Percentiles rank a stretch among this genome's conserved stretches.
Evolutionary conservation across 1,140 invertebrate species (phyloP).

Genomic region (Camponotus vicinus): DNA sequence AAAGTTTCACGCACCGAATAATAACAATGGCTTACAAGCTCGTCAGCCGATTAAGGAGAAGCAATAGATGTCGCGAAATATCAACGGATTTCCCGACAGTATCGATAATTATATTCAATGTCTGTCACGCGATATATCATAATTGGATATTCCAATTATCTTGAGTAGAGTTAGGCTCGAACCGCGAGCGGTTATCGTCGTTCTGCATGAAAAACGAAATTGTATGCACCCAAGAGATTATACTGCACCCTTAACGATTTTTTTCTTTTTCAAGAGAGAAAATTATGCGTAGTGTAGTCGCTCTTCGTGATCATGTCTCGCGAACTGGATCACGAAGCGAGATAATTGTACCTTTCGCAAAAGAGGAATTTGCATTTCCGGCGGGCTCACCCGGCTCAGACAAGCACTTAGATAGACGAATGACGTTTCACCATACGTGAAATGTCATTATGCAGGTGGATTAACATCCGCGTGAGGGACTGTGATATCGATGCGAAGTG

Average conservation of each 20-base stretch:
- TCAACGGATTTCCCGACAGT: conserved; percentile 39
- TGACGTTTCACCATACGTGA: background rate
- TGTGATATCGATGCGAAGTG: conserved; percentile 63
- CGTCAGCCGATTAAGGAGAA: conserved; percentile 35
- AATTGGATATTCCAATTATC: conserved; percentile 65
- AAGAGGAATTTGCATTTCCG: conserved; percentile 44
- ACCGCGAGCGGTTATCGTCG: conserved; percentile 68
- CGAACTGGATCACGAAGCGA: conserved; percentile 39
- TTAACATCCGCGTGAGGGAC: conserved; percentile 47
- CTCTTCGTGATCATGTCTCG: conserved; percentile 14
- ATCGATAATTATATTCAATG: conserved; percentile 71
- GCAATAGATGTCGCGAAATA: conserved; percentile 49
- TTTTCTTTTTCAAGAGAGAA: conserved; percentile 33
- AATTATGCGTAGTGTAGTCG: conserved; percentile 50
- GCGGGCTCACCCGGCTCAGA: conserved; percentile 19
- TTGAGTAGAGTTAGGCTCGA: conserved; percentile 70
- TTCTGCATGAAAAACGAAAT: conserved; percentile 74
- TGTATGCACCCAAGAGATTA: conserved; percentile 78
- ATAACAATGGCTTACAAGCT: conserved; percentile 38
- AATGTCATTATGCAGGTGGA: background rate
- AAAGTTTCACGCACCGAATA: conserved; percentile 37
- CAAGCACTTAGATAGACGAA: conserved; percentile 13
- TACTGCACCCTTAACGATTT: conserved; percentile 62
- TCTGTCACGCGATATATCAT: conserved; percentile 64
- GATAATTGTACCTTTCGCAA: conserved; percentile 23